Evolutionary conservation across 2,888 invertebrate species (phyloP), one percentile per base, ranked within the genome.

Genomic region (Pachymerium ferrugineum): DNA sequence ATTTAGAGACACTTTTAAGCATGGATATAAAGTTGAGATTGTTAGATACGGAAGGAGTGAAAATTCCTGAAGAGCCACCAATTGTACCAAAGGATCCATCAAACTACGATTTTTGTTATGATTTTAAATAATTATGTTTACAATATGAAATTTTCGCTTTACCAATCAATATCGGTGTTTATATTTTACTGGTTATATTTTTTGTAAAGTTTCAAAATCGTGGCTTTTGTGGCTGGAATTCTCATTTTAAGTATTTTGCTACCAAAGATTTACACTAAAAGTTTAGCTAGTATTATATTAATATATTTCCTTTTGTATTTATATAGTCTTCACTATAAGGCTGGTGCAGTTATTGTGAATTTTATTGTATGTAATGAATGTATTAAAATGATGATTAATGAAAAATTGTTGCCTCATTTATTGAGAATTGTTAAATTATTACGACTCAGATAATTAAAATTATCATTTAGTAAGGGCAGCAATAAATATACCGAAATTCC

Each of bases 21-120:
- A 96, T 98, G 94, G 97, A 98, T 81, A 94, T 97, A 74, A 97
- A 97, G 83, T 86, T 98, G 68, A 86, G 96, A 76, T 85, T 98
- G 74, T 85, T 98, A 75, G 97, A 97, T 83, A 93, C 95, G 0
- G 97, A 97, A 84, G 96, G 96, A 5, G 91, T 97, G 73, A 91
- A 92, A 77, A 95, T 97, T 79, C 97, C 97, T 0, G 92, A 94
- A 80, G 91, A 93, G 80, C 93, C 96, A 14, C 97, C 97, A 2
- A 88, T 89, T 62, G 90, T 97, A 80, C 97, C 97, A 0, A 91
- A 92, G 72, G 92, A 93, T 81, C 97, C 97, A 3, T 90, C 93
- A 78, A 93, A 95, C 84, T 97, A 93, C 75, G 80, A 83, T 78
- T 85, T 84, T 42, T 76, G 75, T 47, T 76, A 76, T 28, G 76